A percentile compares a stretch with the other conserved stretches of the same genome.
These are phyloP conservation scores for Scelioninae gen. 1 DNA, from an alignment of 2,888 invertebrate species.

Conservation along the genomic window DNA sequence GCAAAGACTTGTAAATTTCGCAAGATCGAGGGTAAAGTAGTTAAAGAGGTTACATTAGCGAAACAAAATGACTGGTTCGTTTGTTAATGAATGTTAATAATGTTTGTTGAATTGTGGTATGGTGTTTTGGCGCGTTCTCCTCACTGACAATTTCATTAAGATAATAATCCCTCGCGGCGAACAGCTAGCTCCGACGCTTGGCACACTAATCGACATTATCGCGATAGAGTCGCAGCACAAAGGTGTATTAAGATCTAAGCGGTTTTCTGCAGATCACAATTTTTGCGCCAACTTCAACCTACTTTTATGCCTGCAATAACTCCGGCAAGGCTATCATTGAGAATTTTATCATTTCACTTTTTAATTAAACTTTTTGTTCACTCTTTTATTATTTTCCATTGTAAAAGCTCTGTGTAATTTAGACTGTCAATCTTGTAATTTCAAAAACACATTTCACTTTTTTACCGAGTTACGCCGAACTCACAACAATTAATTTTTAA, in stretches of 20 bases:
- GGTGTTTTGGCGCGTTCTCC: constrained; percentile 28
- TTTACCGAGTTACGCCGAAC: too few relatives aligned
- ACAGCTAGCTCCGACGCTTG: constrained; percentile 13
- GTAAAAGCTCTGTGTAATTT: too few relatives aligned
- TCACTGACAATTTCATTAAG: constrained; percentile 46
- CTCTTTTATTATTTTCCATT: background rate
- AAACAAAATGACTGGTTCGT: constrained; percentile 27
- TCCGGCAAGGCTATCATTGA: background rate
- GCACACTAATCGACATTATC: constrained; percentile 33
- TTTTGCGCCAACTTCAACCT: constrained; percentile 21
- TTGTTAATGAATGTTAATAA: constrained; percentile 50
- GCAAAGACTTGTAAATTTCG: background rate
- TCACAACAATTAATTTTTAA: too few relatives aligned
- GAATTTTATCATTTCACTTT: constrained; percentile 18
- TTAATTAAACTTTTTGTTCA: constrained; percentile 13
- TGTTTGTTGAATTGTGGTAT: constrained; percentile 32
- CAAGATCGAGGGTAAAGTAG: constrained; percentile 16
- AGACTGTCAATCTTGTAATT: too few relatives aligned
- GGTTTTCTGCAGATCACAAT: constrained; percentile 16
- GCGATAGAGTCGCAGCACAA: constrained; percentile 26
- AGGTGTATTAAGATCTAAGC: constrained; percentile 30
- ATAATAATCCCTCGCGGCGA: constrained; percentile 45
- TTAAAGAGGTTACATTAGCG: constrained; percentile 34
- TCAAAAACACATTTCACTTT: too few relatives aligned
- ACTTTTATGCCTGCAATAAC: constrained; percentile 23